Conservation (phyloP, 2,797 vertebrate genomes). For the Gymnocypris eckloni region DNA sequence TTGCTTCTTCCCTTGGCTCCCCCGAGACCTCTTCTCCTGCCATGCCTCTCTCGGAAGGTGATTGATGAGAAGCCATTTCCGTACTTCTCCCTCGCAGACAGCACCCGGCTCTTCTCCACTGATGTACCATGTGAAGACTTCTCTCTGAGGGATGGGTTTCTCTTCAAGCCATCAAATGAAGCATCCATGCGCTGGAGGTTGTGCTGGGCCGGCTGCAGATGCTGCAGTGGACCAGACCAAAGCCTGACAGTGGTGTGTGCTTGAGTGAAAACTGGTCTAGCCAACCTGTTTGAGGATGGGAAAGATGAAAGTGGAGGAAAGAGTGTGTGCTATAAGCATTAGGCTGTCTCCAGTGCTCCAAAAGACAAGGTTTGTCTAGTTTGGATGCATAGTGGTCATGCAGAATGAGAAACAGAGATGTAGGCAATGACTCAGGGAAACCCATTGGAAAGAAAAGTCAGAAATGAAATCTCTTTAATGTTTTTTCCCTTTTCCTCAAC, state of each 20-base stretch:
- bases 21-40: constrained; percentile 60
- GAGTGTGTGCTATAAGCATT: constrained; percentile 63
- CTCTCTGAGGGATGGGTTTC: constrained; percentile 63
- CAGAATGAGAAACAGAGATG: constrained; percentile 50
- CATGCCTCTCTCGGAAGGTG: constrained; percentile 64
- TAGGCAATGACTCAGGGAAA: constrained; percentile 32
- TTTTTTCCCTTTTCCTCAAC: neutral
- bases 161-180: constrained; percentile 63
- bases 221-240: constrained; percentile 50
- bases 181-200: constrained; percentile 56
- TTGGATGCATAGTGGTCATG: constrained; percentile 45
- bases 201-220: constrained; percentile 46
- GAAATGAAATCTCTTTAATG: neutral
- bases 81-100: constrained; percentile 66
- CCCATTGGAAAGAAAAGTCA: neutral
- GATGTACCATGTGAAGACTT: constrained; percentile 65
- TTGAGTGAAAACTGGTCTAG: constrained; percentile 36
- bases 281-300: constrained; percentile 47
- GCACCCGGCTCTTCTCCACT: constrained; percentile 59
- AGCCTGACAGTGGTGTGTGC: constrained; percentile 53
- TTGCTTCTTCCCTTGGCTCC: constrained; percentile 55
- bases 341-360: constrained; percentile 45
- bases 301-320: constrained; percentile 17
- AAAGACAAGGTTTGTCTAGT: constrained; percentile 19
- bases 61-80: constrained; percentile 78